Base-by-base conservation (phyloP, 23 tunicate species). In the Oikopleura dioica region DNA sequence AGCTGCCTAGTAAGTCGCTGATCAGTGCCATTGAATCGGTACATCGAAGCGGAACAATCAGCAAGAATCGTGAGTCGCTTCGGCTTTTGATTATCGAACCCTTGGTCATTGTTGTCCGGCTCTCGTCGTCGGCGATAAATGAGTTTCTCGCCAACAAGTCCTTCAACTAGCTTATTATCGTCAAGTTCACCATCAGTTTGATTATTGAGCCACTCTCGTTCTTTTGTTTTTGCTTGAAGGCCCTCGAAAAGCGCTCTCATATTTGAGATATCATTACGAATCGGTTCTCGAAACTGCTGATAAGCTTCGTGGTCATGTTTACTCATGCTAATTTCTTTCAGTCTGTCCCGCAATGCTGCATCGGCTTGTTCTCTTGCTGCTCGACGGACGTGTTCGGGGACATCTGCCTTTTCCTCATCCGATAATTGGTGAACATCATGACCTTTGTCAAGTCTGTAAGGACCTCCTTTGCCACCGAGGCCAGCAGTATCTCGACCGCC, bases 401-500 rank as follows among this genome's bases (percentile, higher is more conserved):
- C 95, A 1, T 87, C 95, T 69, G 83, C 95, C 59, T 88, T 88
- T 51, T 88, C 95, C 95, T 88, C 83, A 59, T 88, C 95, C 1
- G 95, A 88, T 23, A 88, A 38, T 86, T 86, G 38, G n/a, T 32
- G 36, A 35, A 88, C 95, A 78, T 88, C 95, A 72, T 88, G 95
- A 1, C 95, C 95, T 30, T 82, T 76, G 68, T 88, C 95, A 51
- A 88, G 78, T 38, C 95, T 78, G 68, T 88, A 88, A 1, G 95
- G 95, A 0, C 95, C 95, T 35, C 95, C 95, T 84, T 88, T 88
- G 29, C 95, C 95, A 59, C 95, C 95, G 30, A 88, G 67, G 36
- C 95, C 95, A 32, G 95, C 95, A 0, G 95, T 84, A 77, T 83
- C 87, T 34, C 88, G 78, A 38, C 95, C 95, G 37, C 95, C 95